Conservation (phyloP, 2,113 vertebrate species). For the Cacatua alba region DNA sequence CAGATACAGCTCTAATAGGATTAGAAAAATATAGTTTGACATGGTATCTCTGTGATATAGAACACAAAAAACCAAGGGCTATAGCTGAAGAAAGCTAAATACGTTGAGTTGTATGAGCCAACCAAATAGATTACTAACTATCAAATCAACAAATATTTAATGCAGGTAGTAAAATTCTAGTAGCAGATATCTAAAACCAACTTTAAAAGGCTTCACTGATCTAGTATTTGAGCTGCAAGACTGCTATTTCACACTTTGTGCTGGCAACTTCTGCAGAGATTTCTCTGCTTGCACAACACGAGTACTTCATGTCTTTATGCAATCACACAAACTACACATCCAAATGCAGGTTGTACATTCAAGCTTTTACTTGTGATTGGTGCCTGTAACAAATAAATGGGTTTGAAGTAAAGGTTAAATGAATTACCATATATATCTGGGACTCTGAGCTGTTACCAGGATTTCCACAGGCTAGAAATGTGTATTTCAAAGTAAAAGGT, state of each 20-base stretch:
- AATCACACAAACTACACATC: neutral
- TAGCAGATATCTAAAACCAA: neutral
- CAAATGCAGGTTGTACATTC: neutral
- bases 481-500: neutral
- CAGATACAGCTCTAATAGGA: slow-evolving; percentile 18
- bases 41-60: neutral
- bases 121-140: neutral
- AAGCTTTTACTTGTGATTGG: neutral
- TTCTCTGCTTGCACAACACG: neutral
- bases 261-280: neutral
- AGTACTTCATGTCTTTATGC: neutral
- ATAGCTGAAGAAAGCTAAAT: neutral
- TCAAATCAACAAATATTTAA: neutral
- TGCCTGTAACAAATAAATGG: neutral
- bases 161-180: neutral
- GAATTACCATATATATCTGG: slow-evolving; percentile 3
- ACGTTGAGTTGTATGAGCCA: neutral
- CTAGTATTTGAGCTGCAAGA: neutral
- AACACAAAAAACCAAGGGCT: neutral
- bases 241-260: slow-evolving; percentile 1
- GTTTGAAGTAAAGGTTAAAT: slow-evolving; percentile 24
- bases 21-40: slow-evolving; percentile 22
- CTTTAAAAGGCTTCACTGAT: neutral
- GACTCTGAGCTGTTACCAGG: neutral
- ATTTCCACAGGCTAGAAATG: neutral